Percentiles rank a stretch among this genome's conserved stretches.
These are phyloP conservation scores for Athrips mouffetella DNA, from an alignment of 2,888 invertebrate species.

Conservation along the genomic window DNA sequence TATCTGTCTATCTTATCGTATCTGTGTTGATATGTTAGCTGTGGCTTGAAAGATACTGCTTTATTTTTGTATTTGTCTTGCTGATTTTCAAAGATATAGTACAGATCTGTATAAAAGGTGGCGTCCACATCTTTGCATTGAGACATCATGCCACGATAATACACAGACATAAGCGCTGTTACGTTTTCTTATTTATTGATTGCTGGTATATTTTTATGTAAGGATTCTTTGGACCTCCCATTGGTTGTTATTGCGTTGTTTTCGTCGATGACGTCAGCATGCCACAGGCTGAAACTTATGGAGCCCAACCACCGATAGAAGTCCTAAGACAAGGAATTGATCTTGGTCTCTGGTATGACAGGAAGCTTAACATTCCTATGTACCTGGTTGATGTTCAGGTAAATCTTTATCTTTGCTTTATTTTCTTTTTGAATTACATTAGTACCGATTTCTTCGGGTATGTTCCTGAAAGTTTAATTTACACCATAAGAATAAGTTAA, in stretches of 20 bases:
- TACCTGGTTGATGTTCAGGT: conserved; percentile 92
- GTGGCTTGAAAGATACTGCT: too few species aligned
- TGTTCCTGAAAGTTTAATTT: too few species aligned
- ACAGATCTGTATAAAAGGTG: too few species aligned
- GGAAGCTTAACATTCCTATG: conserved; percentile 87
- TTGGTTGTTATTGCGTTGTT: conserved; percentile 92
- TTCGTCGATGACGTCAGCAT: conserved; percentile 98
- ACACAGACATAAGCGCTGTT: background rate
- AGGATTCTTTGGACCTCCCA: conserved; percentile 94
- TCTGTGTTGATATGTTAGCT: too few species aligned
- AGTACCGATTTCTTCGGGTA: too few species aligned
- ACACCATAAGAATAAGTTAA: too few species aligned
- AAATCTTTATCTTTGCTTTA: conserved; percentile 16
- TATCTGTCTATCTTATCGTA: too few species aligned
- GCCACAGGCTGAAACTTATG: conserved; percentile 93
- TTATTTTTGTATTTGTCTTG: too few species aligned
- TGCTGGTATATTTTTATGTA: background rate
- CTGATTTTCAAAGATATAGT: too few species aligned
- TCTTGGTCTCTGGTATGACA: conserved; percentile 93
- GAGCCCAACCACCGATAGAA: conserved; percentile 97
- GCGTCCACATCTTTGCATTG: too few species aligned
- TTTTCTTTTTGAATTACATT: background rate
- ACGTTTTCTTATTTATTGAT: background rate
- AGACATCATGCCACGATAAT: too few species aligned
- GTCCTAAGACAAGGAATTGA: conserved; percentile 93